Evolutionary conservation across 1,140 invertebrate genomes (phyloP), one percentile per base, ranked within the genome.

Genomic region (Leucophenga varia): DNA sequence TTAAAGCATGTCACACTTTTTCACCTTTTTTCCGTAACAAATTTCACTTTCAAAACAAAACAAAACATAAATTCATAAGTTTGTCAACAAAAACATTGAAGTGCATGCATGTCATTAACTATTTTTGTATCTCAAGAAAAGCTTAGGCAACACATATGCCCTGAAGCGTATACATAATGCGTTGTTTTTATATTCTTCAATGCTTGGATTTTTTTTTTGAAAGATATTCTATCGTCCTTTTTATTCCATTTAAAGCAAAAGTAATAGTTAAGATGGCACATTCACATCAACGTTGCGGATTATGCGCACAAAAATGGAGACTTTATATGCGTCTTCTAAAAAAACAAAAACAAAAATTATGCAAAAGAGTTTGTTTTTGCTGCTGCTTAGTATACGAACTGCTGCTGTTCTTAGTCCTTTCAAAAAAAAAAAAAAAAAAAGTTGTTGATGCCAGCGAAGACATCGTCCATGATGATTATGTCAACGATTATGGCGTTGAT

Each of bases 41-140:
- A n/a, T n/a, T n/a, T n/a, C n/a, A n/a, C n/a, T n/a, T n/a, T n/a
- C n/a, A n/a, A n/a, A n/a, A n/a, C n/a, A n/a, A n/a, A n/a, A n/a
- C n/a, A n/a, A n/a, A n/a, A n/a, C n/a, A n/a, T 63, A 65, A 65
- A 65, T 65, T 65, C 63, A 65, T 65, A 67, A 67, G 63, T 67
- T 63, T 63, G 52, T 58, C 20, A 39, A 28, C 40, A 32, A 17
- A 49, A 53, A 53, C 46, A 46, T 46, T 28, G 12, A n/a, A 36
- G 20, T 4, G 17, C 10, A n/a, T 65, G 63, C 63, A 67, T 65
- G 59, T 67, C 63, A 65, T 65, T 65, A 67, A 63, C 55, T 67
- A 63, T n/a, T n/a, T n/a, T n/a, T n/a, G n/a, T n/a, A n/a, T n/a
- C n/a, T n/a, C n/a, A n/a, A n/a, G n/a, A n/a, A n/a, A n/a, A n/a